Evolutionary conservation across 2,113 vertebrate genomes (phyloP), one percentile per base, ranked within the genome.

Genomic region (Tupaia chinensis): DNA sequence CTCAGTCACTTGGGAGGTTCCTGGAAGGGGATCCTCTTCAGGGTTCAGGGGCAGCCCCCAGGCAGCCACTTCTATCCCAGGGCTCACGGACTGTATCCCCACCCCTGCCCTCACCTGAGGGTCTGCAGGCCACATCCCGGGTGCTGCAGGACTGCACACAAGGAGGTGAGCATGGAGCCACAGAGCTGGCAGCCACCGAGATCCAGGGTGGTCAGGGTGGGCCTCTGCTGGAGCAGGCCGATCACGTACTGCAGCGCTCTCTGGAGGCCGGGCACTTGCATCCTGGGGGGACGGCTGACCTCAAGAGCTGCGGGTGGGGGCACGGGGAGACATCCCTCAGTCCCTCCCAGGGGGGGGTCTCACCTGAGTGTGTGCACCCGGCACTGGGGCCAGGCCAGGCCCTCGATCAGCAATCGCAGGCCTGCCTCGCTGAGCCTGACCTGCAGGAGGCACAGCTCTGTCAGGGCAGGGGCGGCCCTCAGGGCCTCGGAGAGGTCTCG

Each of bases 401-500:
- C 95, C 9, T 96, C 74, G 1, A 83, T 94, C 84, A 98, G 84
- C 32, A 32, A 0, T 0, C 58, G 70, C n/a, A 98, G 61, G 56
- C 95, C 97, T 0, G 29, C 29, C 29, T 94, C 66, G 0, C 93
- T 97, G 70, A 98, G 34, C 16, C 58, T 7, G 23, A 22, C 93
- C 58, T 84, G 89, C 20, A 95, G 79, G n/a, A 98, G 94, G 7
- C 83, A 12, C 53, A 98, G 78, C 70, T 97, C 97, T 0, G 1
- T 84, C 86, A 98, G 96, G n/a, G 91, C 20, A 0, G 94, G 93
- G 3, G 96, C 97, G n/a, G 15, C 19, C 83, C 7, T 56, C 61
- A 98, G 94, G 53, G 97, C 91, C 78, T 63, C n/a, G 0, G 97
- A 87, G 27, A 98, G 97, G 76, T 97, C 97, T 29, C 16, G 61